Evolutionary conservation across 1,140 invertebrate species (phyloP).

Genomic region (Musca vetustissima): DNA sequence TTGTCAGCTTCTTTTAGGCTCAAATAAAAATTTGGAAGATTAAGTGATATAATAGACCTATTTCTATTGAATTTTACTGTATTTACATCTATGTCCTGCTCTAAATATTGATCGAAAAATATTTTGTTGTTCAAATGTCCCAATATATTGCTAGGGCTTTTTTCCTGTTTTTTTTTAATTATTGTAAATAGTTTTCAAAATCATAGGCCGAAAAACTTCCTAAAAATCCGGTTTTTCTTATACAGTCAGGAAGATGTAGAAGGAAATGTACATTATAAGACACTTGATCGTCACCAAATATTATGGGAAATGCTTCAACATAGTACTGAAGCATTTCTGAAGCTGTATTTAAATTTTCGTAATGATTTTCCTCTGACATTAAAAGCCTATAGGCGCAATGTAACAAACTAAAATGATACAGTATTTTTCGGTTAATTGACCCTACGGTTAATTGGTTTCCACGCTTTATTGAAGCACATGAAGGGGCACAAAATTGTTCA

Average conservation of each 20-base stretch:
- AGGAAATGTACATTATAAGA: slow-evolving; percentile 23
- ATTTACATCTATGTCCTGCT: no score
- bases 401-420: no score
- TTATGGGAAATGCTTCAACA: slow-evolving; percentile 19
- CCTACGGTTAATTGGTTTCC: no score
- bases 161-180: slow-evolving; percentile 16
- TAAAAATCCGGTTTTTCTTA: background rate
- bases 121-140: slow-evolving; percentile 18
- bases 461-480: background rate
- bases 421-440: no score
- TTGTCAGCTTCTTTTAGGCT: no score
- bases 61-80: no score
- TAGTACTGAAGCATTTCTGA: slow-evolving; percentile 7
- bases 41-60: no score
- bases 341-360: no score
- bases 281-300: slow-evolving; percentile 19
- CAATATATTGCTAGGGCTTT: slow-evolving; percentile 19
- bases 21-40: no score
- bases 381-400: no score
- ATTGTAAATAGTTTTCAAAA: slow-evolving; percentile 29
- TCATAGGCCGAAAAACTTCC: background rate
- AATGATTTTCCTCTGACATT: no score
- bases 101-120: background rate
- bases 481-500: no score
- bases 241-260: slow-evolving; percentile 14